These are phyloP conservation scores for Muscicapa comitata DNA, from an alignment of 2,797 vertebrate species.

Conservation along the genomic window DNA sequence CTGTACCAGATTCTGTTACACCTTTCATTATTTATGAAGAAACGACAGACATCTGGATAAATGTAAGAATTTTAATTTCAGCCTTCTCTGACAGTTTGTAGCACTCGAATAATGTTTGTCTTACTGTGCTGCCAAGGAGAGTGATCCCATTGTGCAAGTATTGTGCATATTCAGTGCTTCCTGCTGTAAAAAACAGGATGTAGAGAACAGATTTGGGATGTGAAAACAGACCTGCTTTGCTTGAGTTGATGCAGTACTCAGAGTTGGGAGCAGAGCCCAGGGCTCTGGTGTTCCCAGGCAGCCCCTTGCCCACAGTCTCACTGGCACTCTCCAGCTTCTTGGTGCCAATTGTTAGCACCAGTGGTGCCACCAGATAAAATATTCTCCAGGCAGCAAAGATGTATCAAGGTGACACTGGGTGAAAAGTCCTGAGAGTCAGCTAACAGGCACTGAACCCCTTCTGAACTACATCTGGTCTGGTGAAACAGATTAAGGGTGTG, in stretches of 20 bases:
- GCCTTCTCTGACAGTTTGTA: background rate
- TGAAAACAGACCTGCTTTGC: background rate
- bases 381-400: background rate
- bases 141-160: background rate
- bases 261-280: background rate
- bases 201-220: background rate
- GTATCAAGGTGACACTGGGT: background rate
- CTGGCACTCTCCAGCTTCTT: background rate
- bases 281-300: background rate
- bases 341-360: background rate
- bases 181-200: background rate
- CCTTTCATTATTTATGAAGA: constrained; percentile 83
- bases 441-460: background rate
- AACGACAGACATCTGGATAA: constrained; percentile 83
- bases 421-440: background rate
- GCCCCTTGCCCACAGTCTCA: background rate
- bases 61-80: constrained; percentile 70
- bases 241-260: background rate
- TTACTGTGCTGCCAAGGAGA: background rate
- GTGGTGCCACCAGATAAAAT: background rate
- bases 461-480: background rate
- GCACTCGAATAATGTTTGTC: fast-evolving
- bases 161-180: background rate
- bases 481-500: background rate
- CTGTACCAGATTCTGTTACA: constrained; percentile 75